Evolutionary conservation across 2,888 invertebrate genomes (phyloP), one percentile per base, ranked within the genome.

Genomic region (Pasiphila rectangulata): DNA sequence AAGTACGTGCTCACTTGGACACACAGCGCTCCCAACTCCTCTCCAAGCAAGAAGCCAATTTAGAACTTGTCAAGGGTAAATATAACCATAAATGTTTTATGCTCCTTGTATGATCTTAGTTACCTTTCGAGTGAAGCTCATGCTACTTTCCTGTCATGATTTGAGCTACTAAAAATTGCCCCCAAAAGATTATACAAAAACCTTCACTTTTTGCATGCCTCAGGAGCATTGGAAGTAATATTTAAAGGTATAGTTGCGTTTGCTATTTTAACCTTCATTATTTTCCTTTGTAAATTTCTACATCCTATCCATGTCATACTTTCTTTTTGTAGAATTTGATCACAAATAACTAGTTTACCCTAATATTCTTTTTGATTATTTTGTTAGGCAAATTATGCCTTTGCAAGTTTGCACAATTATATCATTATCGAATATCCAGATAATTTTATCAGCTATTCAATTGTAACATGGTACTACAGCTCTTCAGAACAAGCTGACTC

Each of bases 41-140:
- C 67, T 96, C 93, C 67, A 95, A 96, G 75, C 97, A 98, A 78
- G 97, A 98, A 82, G 96, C 97, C 38, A 97, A 96, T 83, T 87
- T 96, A 74, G 97, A 97, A 86, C 94, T 95, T 67, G 96, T 96
- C 51, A 97, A 97, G 92, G 95, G 96, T 96, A 64, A 82, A 83
- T 69, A 39, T 46, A 27, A 49, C 7, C 24, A n/a, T n/a, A n/a
- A n/a, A n/a, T n/a, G n/a, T n/a, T n/a, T n/a, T n/a, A n/a, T n/a
- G n/a, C n/a, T n/a, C n/a, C n/a, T 47, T 46, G 46, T 44, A 46
- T 53, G 16, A 43, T 39, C 29, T 35, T 48, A 48, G 43, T 39
- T 30, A 41, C 51, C 42, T 54, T 39, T 51, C 42, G 45, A 58
- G 52, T 63, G 40, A 54, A 56, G 57, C 51, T 67, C 65, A 57